These are phyloP conservation scores for Prunella strophiata DNA, from an alignment of 2,797 vertebrate species.

Conservation along the genomic window DNA sequence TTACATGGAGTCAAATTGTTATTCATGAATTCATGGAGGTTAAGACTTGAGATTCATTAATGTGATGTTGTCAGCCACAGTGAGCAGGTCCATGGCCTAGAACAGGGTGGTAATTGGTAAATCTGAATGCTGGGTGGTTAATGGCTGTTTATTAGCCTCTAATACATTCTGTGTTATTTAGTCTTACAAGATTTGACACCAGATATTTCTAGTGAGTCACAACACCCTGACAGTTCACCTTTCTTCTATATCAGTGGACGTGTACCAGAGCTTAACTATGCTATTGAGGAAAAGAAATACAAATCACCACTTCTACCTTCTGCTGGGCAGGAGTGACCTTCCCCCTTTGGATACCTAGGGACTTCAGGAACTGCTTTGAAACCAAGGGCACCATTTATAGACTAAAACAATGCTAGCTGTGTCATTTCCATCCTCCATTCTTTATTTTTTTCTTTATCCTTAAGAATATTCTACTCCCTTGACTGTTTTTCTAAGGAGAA, in stretches of 20 bases:
- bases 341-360: background rate
- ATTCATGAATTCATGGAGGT: constrained; percentile 61
- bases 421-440: background rate
- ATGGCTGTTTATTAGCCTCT: constrained; percentile 59
- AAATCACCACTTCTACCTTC: background rate
- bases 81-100: background rate
- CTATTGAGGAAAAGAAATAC: background rate
- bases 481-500: background rate
- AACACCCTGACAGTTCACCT: constrained; percentile 37
- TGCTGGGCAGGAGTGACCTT: background rate
- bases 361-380: background rate
- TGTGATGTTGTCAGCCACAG: constrained; percentile 36
- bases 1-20: constrained; percentile 58
- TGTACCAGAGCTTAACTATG: background rate
- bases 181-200: constrained; percentile 55
- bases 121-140: constrained; percentile 45
- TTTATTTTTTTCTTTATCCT: background rate
- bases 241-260: background rate
- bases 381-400: background rate
- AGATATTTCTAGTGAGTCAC: constrained; percentile 53
- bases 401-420: background rate
- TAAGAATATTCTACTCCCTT: background rate
- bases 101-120: constrained; percentile 33
- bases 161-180: constrained; percentile 53
- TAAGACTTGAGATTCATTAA: constrained; percentile 55